Evolutionary conservation across 2,888 invertebrate genomes (phyloP).

Genomic region (Nebria brevicollis): DNA sequence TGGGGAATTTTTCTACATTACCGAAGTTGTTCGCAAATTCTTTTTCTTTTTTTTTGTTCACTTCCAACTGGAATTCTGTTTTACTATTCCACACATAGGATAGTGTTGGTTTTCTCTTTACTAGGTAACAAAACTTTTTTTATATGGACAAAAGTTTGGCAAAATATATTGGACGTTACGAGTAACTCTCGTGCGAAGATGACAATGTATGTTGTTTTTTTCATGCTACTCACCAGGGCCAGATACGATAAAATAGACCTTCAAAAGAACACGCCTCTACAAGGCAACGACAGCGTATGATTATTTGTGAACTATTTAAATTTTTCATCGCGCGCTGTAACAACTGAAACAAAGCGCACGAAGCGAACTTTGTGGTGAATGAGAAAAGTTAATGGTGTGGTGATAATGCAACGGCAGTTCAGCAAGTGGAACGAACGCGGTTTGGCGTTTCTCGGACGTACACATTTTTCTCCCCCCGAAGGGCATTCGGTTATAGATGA

Average conservation of each 20-base stretch:
- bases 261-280: too few relatives aligned
- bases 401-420: conserved; percentile 35
- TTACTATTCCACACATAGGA: conserved; percentile 35
- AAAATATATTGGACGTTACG: conserved; percentile 24
- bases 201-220: background rate
- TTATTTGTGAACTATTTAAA: conserved; percentile 32
- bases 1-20: conserved; percentile 52
- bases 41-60: conserved; percentile 39
- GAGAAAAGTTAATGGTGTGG: conserved; percentile 43
- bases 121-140: conserved; percentile 46
- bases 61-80: conserved; percentile 35
- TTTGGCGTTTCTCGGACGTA: conserved; percentile 37
- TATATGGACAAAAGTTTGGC: conserved; percentile 19
- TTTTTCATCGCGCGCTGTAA: conserved; percentile 28
- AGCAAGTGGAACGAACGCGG: conserved; percentile 44
- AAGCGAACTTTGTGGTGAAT: background rate
- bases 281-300: background rate
- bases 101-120: conserved; percentile 40
- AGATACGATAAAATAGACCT: background rate
- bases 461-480: conserved; percentile 45
- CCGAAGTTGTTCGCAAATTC: conserved; percentile 48
- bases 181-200: conserved; percentile 2
- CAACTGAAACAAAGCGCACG: conserved; percentile 11
- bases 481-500: conserved; percentile 39
- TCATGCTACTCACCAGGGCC: background rate